Base-by-base conservation (phyloP, 2,888 invertebrate species). In the Steinernema hermaphroditum region DNA sequence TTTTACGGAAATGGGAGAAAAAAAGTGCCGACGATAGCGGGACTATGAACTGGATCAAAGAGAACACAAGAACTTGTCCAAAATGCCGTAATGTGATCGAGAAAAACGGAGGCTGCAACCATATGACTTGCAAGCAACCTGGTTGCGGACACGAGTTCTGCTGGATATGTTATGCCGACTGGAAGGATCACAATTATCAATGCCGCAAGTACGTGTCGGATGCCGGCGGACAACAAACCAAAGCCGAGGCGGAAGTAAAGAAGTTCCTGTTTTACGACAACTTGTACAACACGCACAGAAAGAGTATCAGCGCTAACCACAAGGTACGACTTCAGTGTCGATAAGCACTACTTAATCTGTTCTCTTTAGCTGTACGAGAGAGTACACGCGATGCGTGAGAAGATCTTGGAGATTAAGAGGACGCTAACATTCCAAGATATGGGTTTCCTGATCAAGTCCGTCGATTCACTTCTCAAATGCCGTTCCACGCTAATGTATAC, bases 401-500 rank as follows among this genome's bases (percentile, higher is more conserved):
- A 9, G 4, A 46, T 46, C n/a, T 4, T 4, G n/a, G n/a, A 46
- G 6, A 16, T 19, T 6, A 6, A 19, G 2, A 19, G 46, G 4
- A 9, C 16, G 4, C 6, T 9, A 16, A 4, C 22, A 19, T 19
- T 46, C 2, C 16, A 4, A 4, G 46, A 46, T 19, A 4, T 19
- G n/a, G 46, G 16, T 16, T 97, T 97, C 89, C 90, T 97, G 85
- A 94, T 94, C 89, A 94, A 94, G 88, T 96, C 96, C 73, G 89
- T 89, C 24, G 89, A 89, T 80, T 87, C 89, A 19, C 83, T 89
- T 2, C 49, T 16, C 4, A 50, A 50, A 27, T 96, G 96, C 90
- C 91, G 97, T 81, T 95, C 96, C 89, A 96, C 96, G 22, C 90
- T 97, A 73, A 97, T 97, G 96, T 97, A 94, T 90, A 97, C 96